These are phyloP conservation scores for Porites australiensis DNA, from an alignment of 64 coral and sea anemone genomes.

Conservation along the genomic window DNA sequence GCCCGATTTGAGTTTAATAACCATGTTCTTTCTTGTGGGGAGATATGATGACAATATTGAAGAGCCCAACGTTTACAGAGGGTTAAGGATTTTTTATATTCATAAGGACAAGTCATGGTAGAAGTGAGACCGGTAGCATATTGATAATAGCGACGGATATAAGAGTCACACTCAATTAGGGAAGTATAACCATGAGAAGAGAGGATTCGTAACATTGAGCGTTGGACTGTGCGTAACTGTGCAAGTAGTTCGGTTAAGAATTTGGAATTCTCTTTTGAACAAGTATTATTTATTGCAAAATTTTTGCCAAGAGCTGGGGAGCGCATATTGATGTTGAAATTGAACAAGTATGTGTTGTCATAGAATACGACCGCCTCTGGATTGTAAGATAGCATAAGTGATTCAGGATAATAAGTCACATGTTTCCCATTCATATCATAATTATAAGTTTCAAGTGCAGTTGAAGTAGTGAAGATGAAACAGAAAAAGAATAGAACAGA, in stretches of 20 bases:
- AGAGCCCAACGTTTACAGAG: slow-evolving; percentile 31
- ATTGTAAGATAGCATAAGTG: slow-evolving; percentile 55
- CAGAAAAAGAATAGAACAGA: background rate
- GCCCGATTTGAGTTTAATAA: background rate
- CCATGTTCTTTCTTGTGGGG: background rate
- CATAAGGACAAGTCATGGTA: no score
- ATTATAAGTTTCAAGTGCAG: background rate
- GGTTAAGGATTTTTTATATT: background rate
- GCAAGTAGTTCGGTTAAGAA: no score
- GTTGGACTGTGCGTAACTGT: no score
- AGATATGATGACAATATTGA: background rate
- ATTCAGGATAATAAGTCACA: slow-evolving; percentile 56
- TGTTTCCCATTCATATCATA: slow-evolving; percentile 35
- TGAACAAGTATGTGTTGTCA: background rate
- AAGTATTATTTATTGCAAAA: no score
- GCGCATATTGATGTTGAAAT: no score
- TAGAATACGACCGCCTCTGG: slow-evolving; percentile 52
- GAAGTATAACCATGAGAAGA: no score
- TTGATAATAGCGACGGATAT: no score
- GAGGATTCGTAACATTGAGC: no score
- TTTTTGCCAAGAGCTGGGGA: no score
- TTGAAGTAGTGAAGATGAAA: background rate
- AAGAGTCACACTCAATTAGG: no score
- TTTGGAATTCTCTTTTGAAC: no score
- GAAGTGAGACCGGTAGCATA: no score